These are phyloP conservation scores for Eupithecia inturbata DNA, from an alignment of 2,888 invertebrate species.

Conservation along the genomic window DNA sequence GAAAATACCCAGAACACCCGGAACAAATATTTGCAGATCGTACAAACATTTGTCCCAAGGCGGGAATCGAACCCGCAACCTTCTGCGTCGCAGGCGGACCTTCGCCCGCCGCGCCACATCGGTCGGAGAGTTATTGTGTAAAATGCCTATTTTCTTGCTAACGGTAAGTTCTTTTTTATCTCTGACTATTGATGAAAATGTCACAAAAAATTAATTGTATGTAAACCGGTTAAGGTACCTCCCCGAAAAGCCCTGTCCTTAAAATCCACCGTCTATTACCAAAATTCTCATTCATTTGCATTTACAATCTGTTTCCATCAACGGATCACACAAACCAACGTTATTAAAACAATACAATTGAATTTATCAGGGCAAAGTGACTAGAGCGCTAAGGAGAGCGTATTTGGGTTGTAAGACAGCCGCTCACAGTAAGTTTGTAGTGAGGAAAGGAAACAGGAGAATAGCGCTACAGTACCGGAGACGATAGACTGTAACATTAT, in stretches of 20 bases:
- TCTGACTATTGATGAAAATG: too few relatives aligned
- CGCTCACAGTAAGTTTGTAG: slow-evolving; percentile 84
- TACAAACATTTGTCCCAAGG: too few relatives aligned
- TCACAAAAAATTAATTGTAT: not conserved
- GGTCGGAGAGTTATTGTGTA: too few relatives aligned
- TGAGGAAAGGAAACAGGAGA: slow-evolving; percentile 36
- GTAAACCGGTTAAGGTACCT: not conserved
- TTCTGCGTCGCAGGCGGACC: too few relatives aligned
- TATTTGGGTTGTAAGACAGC: slow-evolving; percentile 84
- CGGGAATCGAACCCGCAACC: too few relatives aligned
- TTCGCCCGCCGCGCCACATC: too few relatives aligned
- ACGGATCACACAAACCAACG: not conserved
- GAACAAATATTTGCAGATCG: too few relatives aligned
- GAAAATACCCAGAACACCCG: too few relatives aligned
- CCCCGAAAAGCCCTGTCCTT: not conserved
- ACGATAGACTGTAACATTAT: slow-evolving; percentile 32
- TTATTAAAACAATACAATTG: slow-evolving; percentile 44
- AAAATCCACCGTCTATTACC: not conserved
- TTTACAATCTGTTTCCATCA: slow-evolving; percentile 11
- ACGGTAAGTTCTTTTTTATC: too few relatives aligned
- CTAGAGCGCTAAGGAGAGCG: slow-evolving; percentile 80
- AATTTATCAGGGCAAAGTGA: slow-evolving; percentile 81
- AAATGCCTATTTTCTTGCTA: too few relatives aligned
- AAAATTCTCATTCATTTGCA: not conserved
- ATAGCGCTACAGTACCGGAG: slow-evolving; percentile 49